These are phyloP conservation scores for Dione juno DNA, from an alignment of 2,888 invertebrate genomes.

Conservation along the genomic window DNA sequence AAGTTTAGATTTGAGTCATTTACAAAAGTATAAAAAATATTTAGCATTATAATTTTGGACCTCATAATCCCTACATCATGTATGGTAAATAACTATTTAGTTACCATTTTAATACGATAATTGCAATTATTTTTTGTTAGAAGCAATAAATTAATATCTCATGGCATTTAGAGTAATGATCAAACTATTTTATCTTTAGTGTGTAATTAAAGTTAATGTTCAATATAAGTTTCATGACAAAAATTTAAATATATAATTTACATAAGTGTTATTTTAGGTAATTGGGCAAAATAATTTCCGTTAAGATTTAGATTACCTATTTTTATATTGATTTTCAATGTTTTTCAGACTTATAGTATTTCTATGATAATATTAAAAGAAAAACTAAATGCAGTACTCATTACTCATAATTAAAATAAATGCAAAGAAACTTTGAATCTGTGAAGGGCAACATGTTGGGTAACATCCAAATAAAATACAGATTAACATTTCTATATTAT, in stretches of 20 bases:
- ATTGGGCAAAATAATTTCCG: neutral
- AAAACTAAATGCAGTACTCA: too few species aligned
- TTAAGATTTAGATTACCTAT: too few species aligned
- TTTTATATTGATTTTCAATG: too few species aligned
- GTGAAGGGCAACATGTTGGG: constrained; percentile 38
- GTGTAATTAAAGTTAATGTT: neutral
- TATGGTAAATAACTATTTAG: too few species aligned
- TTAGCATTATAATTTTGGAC: constrained; percentile 7
- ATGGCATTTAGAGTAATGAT: constrained; percentile 4
- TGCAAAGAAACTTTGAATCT: constrained; percentile 1
- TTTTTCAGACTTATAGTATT: too few species aligned
- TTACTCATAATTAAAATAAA: neutral
- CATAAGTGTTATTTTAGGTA: neutral
- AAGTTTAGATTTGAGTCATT: neutral
- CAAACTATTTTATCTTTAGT: neutral
- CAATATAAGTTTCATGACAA: too few species aligned
- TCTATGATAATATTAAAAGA: too few species aligned
- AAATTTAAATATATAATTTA: neutral
- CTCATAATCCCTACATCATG: constrained; percentile 8
- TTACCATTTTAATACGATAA: too few species aligned
- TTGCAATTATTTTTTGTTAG: too few species aligned
- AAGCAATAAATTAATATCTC: too few species aligned
- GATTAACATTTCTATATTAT: constrained; percentile 68
- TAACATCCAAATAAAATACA: constrained; percentile 53
- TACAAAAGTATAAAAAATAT: neutral